phyloP scores from a whole-genome alignment of 2,888 invertebrate species.

The Meiosimyza decipiens region DNA sequence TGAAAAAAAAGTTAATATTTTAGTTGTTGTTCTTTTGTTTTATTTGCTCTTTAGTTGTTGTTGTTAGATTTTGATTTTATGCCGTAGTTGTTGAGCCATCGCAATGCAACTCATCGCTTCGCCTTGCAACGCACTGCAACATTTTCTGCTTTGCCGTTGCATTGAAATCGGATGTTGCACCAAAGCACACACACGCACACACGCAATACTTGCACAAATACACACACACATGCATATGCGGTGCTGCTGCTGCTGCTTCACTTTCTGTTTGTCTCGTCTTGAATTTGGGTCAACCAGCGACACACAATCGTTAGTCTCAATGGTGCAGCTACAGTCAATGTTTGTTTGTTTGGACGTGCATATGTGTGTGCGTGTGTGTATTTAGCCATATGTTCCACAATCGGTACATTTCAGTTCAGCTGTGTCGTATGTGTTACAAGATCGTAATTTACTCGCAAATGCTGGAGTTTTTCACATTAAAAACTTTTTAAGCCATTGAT shows the following conservation, averaged over 20 bases:
- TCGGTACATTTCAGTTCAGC: too few relatives aligned
- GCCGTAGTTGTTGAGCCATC: background rate
- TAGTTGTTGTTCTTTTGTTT: background rate
- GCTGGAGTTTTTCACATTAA: too few relatives aligned
- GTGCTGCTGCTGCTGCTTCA: background rate
- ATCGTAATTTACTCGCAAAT: too few relatives aligned
- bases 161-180: too few relatives aligned
- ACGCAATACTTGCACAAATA: too few relatives aligned
- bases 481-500: too few relatives aligned
- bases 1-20: background rate
- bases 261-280: background rate
- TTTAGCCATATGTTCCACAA: conserved; percentile 1
- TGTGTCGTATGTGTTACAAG: too few relatives aligned
- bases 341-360: background rate
- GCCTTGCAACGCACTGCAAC: too few relatives aligned
- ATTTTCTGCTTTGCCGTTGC: too few relatives aligned
- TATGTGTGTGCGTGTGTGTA: conserved; percentile 16
- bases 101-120: too few relatives aligned
- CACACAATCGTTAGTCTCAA: background rate
- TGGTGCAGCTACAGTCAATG: background rate
- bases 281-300: background rate
- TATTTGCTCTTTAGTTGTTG: background rate
- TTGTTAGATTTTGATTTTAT: background rate
- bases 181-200: too few relatives aligned
- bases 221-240: too few relatives aligned